These are phyloP conservation scores for Penaeus japonicus DNA, from an alignment of 1,140 invertebrate species.

Conservation along the genomic window DNA sequence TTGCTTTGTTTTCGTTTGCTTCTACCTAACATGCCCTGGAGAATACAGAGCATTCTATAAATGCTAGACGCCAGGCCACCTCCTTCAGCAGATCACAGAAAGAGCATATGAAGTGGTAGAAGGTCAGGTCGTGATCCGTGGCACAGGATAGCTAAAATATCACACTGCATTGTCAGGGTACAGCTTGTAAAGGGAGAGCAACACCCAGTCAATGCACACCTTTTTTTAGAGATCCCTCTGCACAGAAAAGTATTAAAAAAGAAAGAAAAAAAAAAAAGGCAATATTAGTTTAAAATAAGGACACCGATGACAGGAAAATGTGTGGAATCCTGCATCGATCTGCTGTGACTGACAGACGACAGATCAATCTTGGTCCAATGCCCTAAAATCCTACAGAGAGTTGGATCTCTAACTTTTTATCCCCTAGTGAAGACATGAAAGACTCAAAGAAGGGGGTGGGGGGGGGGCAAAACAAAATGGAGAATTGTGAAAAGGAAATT, in stretches of 20 bases:
- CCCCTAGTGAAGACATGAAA: not conserved
- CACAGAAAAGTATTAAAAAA: no score
- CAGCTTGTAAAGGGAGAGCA: no score
- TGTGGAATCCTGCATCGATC: not conserved
- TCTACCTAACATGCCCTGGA: not conserved
- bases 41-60: not conserved
- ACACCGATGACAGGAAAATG: no score
- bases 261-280: no score
- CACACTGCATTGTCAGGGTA: no score
- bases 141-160: no score
- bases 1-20: no score
- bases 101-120: slow-evolving; percentile 25
- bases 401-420: not conserved
- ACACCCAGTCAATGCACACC: no score
- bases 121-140: not conserved
- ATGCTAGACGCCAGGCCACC: not conserved
- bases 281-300: no score
- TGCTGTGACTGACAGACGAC: not conserved
- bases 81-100: slow-evolving; percentile 41
- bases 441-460: not conserved
- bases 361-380: not conserved
- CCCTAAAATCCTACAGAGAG: not conserved
- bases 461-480: no score
- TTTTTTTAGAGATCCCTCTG: no score
- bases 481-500: not conserved